Evolutionary conservation across 2,888 invertebrate species (phyloP).

Genomic region (Protophormia terraenovae): DNA sequence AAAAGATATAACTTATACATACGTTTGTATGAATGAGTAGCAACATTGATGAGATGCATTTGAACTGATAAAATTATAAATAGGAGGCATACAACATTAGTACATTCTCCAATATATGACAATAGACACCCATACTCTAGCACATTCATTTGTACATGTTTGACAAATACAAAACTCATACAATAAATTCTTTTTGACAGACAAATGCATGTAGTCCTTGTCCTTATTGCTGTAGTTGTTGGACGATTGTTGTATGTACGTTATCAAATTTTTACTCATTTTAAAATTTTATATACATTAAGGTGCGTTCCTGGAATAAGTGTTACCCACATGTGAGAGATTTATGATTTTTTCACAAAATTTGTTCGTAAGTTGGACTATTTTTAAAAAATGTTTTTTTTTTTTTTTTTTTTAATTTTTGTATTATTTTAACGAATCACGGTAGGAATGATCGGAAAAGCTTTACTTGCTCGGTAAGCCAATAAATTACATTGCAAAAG

Average conservation of each 20-base stretch:
- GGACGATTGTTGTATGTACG: not conserved
- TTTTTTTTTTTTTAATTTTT: no score
- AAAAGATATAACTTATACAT: constrained; percentile 4
- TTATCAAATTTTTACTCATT: constrained; percentile 69
- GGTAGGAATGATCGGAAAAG: no score
- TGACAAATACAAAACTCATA: constrained; percentile 46
- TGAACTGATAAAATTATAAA: constrained; percentile 36
- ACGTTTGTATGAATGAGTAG: not conserved
- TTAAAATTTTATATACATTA: constrained; percentile 2
- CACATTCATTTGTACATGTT: constrained; percentile 22
- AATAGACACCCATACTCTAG: not conserved
- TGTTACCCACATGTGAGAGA: no score
- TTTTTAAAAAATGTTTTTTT: no score
- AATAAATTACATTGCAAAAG: no score
- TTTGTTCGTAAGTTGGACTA: no score
- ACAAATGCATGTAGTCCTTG: constrained; percentile 22
- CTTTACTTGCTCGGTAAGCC: no score
- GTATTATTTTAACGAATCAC: no score
- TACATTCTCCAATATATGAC: not conserved
- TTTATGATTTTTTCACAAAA: no score
- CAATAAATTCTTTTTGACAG: constrained; percentile 28
- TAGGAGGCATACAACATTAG: not conserved
- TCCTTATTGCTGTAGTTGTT: constrained; percentile 2
- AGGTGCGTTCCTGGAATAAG: no score
- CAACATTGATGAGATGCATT: constrained; percentile 12